Base-by-base conservation (phyloP, 2,797 vertebrate genomes). In the Epinephelus malabaricus region DNA sequence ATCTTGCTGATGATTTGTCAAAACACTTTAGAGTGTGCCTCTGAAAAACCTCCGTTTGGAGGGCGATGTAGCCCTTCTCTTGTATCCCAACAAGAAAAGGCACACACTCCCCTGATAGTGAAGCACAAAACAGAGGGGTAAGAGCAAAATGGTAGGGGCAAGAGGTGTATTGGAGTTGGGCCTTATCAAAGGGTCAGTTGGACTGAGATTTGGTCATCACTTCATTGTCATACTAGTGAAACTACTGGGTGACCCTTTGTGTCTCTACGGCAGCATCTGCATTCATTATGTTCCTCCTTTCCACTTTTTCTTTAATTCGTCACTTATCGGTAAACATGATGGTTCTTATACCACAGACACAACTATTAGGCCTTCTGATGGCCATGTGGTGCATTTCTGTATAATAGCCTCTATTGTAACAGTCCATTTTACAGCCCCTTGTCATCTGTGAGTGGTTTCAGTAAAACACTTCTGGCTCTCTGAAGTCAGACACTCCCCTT, bases 391-490 rank as follows among this genome's bases (percentile, higher is more conserved):
- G 53, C 65, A 81, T 76, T 23, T 50, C 53, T 58, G 45, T 55
- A 81, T 56, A 83, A 74, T 23, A 38, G 55, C 18, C 56, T 79
- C 81, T 25, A 72, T 87, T 87, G 76, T 80, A 63, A 55, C 55
- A 11, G 58, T 45, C 40, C 25, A 34, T 75, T 88, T 88, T 73
- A 81, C 56, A 54, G 66, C 51, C 68, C 54, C 53, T 69, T 79
- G 75, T 69, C 75, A 76, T 86, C 67, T 77, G 25, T 55, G 64
- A 82, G 78, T 56, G 72, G 73, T 81, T 83, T 83, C 66, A 70
- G 43, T 72, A 69, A 88, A 91, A 87, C 72, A 78, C 47, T 70
- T 53, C 17, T 46, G 40, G 34, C 50, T 66, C 73, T 90, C 73
- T 85, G 76, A 86, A 85, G 78, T 84, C 76, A 9, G 62, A 46